Base-by-base conservation (phyloP, 2,888 invertebrate genomes). In the Pogonocherus hispidulus region DNA sequence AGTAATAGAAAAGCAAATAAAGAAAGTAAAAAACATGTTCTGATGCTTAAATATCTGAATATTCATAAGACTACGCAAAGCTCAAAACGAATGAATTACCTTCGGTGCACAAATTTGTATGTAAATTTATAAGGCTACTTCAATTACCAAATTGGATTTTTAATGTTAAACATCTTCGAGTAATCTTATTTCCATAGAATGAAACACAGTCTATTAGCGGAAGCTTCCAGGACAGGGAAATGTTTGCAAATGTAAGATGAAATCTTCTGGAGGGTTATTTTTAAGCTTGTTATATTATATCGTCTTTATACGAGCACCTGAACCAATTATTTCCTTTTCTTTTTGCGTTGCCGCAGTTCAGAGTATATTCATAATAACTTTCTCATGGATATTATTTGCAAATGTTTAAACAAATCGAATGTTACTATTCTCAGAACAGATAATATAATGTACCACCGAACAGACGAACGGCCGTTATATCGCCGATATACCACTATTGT, bases 71-170 rank as follows among this genome's bases (percentile, higher is more conserved):
- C 32, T 32, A 32, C 32, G 19, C 46, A 59, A 14, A 59, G 47
- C 23, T 41, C 20, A 23, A 47, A 3, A 11, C 18, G 47, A 59
- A 59, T 44, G 59, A 47, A 16, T 47, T 46, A 59, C 23, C 18
- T 27, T 32, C 19, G 32, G 23, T 18, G 18, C 47, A 47, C 47
- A 47, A 46, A 59, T 47, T 47, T 20, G 47, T 22, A 47, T 59
- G 47, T 19, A 59, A 59, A 59, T 47, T 47, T 59, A 16, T 16
- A n/a, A 57, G 27, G 32, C 22, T 44, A 46, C 46, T 59, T 47
- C 59, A 47, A 46, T 47, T 46, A 59, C 47, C 35, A 59, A 59
- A 59, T 59, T 47, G 59, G 59, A 27, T 47, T 47, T 47, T 59
- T 59, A 47, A 59, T 32, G 46, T 27, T 32, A 27, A 59, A 59